Percentiles rank a stretch among this genome's conserved stretches.
phyloP scores from a whole-genome alignment of 2,888 invertebrate species.

The Drosophila conformis region DNA sequence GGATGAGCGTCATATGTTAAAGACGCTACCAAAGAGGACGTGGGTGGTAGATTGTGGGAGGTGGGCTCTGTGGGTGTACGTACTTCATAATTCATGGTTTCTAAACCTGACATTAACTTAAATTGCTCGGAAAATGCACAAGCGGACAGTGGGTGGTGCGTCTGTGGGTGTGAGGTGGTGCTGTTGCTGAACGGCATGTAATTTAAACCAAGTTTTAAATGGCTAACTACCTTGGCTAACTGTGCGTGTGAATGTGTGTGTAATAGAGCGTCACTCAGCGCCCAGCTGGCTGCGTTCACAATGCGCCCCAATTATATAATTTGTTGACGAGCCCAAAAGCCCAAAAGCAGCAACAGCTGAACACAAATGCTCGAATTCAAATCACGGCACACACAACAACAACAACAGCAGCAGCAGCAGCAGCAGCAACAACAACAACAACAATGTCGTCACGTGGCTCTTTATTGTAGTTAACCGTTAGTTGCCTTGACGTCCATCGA shows the following conservation, averaged over 20 bases:
- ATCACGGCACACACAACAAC: conserved; percentile 31
- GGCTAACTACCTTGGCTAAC: conserved; percentile 48
- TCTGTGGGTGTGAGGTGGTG: conserved; percentile 13
- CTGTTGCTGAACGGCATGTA: conserved; percentile 70
- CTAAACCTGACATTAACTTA: conserved; percentile 61
- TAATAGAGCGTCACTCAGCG: conserved; percentile 75
- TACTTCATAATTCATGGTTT: conserved; percentile 71
- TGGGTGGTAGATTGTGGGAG: neutral
- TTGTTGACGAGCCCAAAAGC: conserved; percentile 25
- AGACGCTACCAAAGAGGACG: conserved; percentile 46
- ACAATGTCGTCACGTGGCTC: conserved; percentile 39
- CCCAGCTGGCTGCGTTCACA: conserved; percentile 59
- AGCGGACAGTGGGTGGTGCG: conserved; percentile 36
- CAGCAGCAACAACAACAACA: neutral
- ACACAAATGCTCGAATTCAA: conserved; percentile 4
- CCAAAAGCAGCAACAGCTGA: conserved; percentile 2
- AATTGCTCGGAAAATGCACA: conserved; percentile 71
- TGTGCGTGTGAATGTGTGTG: conserved; percentile 75
- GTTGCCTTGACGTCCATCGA: conserved; percentile 53
- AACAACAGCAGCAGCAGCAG: neutral
- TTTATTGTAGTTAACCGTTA: neutral
- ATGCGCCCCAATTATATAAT: conserved; percentile 52
- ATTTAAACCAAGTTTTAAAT: conserved; percentile 67
- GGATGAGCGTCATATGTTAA: conserved; percentile 73
- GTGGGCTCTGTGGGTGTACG: neutral